These are phyloP conservation scores for Gobio gobio DNA, from an alignment of 2,113 vertebrate species.

Conservation along the genomic window DNA sequence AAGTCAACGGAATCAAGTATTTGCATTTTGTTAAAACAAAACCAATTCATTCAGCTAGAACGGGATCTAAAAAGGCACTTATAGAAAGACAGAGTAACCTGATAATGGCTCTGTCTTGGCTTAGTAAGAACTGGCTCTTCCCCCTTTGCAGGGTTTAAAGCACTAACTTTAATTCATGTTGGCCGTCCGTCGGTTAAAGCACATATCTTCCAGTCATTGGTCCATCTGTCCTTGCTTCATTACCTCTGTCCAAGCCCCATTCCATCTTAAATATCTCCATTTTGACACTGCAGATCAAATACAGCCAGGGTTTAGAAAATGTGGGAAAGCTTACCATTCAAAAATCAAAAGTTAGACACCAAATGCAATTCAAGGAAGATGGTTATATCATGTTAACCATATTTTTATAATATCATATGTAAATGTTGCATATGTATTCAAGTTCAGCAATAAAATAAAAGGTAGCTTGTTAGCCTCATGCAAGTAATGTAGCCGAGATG, in stretches of 20 bases:
- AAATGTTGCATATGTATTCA: not conserved
- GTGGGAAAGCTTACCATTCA: not conserved
- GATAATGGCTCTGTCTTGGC: not conserved
- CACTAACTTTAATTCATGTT: constrained; percentile 46
- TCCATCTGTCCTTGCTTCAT: constrained; percentile 42
- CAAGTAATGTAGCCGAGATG: not conserved
- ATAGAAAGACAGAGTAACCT: not conserved
- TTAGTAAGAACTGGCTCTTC: constrained; percentile 11
- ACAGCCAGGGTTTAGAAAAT: constrained; percentile 23
- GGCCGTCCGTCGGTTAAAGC: constrained; percentile 30
- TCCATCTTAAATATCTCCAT: constrained; percentile 50
- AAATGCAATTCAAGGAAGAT: not conserved
- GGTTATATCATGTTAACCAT: constrained; percentile 36
- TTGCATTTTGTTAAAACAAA: not conserved
- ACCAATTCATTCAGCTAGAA: not conserved
- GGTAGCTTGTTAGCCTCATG: not conserved
- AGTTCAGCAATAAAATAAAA: not conserved
- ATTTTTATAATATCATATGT: not conserved
- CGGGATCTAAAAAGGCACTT: not conserved
- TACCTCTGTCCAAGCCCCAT: constrained; percentile 30
- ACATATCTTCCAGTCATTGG: constrained; percentile 46
- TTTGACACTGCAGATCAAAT: constrained; percentile 42
- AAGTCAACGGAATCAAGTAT: not conserved
- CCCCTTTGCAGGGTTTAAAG: constrained; percentile 30
- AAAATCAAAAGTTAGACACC: not conserved